Conservation (phyloP, 2,113 vertebrate species). For the Ptilorrhoa leucosticta region DNA sequence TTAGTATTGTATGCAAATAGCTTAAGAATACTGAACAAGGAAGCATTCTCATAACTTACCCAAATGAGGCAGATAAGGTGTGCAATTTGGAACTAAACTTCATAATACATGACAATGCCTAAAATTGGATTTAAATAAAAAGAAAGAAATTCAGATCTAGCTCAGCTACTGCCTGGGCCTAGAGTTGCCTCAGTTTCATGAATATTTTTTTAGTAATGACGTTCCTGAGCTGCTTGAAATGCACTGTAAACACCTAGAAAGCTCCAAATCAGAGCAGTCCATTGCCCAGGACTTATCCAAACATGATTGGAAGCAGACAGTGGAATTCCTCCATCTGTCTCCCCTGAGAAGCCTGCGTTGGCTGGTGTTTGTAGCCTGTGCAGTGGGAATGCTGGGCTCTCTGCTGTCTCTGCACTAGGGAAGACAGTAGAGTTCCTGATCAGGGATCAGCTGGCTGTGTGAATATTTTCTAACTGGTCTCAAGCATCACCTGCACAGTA, state of each 20-base stretch:
- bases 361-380: neutral
- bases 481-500: neutral
- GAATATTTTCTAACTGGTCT: neutral
- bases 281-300: neutral
- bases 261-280: neutral
- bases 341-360: neutral
- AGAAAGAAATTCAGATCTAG: neutral
- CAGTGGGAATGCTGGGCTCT: neutral
- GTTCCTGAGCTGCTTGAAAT: neutral
- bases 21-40: neutral
- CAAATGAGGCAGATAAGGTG: neutral
- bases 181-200: neutral
- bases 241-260: neutral
- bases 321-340: neutral
- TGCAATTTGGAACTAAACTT: neutral
- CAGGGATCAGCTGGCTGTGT: neutral
- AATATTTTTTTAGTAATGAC: neutral
- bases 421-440: neutral
- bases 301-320: neutral
- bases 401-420: neutral
- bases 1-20: slow-evolving; percentile 2
- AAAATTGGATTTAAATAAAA: neutral
- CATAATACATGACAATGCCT: neutral
- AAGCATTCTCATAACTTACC: neutral
- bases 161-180: neutral